These are phyloP conservation scores for Noctua fimbriata DNA, from an alignment of 2,888 invertebrate species.

Conservation along the genomic window DNA sequence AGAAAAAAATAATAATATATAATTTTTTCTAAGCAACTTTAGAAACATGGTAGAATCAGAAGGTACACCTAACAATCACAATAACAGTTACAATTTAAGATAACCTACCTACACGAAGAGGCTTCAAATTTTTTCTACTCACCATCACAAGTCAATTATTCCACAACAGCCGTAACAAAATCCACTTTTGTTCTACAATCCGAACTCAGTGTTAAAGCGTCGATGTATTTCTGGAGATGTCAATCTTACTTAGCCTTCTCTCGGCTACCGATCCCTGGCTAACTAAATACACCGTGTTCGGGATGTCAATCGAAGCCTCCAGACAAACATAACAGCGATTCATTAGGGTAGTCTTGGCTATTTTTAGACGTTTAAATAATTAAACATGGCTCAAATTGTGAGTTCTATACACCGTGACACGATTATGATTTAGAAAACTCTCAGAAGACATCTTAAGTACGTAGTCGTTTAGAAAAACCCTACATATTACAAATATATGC, in stretches of 20 bases:
- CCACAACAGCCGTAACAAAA: background rate
- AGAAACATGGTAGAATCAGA: background rate
- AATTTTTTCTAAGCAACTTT: background rate
- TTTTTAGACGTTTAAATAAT: background rate
- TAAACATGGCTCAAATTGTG: background rate
- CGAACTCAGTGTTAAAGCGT: background rate
- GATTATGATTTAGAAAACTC: background rate
- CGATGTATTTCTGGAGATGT: slow-evolving; percentile 40
- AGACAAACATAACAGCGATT: slow-evolving; percentile 31
- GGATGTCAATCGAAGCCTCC: slow-evolving; percentile 17
- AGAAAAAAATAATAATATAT: background rate
- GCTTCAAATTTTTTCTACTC: background rate
- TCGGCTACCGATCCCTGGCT: slow-evolving; percentile 3
- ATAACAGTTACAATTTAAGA: background rate
- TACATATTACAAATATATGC: background rate
- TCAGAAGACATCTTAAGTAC: background rate
- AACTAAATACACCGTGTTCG: slow-evolving; percentile 31
- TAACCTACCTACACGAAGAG: too few species aligned
- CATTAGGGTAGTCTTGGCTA: slow-evolving; percentile 8
- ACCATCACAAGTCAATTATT: background rate
- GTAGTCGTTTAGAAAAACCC: background rate
- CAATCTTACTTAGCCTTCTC: slow-evolving; percentile 48
- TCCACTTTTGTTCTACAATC: background rate
- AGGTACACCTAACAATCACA: background rate
- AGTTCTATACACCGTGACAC: background rate